Evolutionary conservation across 2,113 vertebrate genomes (phyloP).

Genomic region (Formicarius rufipectus): DNA sequence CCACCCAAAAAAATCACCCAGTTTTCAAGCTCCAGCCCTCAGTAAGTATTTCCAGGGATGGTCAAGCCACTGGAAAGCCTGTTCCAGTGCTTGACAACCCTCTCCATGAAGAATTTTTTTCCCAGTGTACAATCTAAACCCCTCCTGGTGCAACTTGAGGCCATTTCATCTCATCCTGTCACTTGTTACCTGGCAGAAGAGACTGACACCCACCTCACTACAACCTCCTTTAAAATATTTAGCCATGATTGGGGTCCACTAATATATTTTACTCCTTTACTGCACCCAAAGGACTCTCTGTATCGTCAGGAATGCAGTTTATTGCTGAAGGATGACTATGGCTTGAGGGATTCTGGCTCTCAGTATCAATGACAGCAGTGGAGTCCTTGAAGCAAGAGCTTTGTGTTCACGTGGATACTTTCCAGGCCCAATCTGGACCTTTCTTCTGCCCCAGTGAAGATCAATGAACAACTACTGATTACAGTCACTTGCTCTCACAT

Average conservation of each 20-base stretch:
- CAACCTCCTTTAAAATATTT: not conserved
- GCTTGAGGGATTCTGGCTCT: not conserved
- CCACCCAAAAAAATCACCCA: fast-evolving
- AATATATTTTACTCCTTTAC: not conserved
- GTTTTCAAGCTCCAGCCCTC: not conserved
- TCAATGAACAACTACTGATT: not conserved
- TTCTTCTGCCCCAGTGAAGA: not conserved
- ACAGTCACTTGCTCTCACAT: not conserved
- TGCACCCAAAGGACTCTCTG: not conserved
- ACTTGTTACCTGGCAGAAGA: not conserved
- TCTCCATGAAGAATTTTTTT: not conserved
- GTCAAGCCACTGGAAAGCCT: not conserved
- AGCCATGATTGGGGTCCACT: not conserved
- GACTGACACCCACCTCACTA: not conserved
- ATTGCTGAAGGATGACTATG: not conserved
- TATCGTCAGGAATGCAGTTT: not conserved
- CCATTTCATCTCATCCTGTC: not conserved
- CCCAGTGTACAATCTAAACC: not conserved
- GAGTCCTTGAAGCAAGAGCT: not conserved
- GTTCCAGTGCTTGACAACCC: not conserved
- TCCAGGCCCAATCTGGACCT: not conserved
- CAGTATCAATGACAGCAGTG: not conserved
- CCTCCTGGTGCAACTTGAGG: not conserved
- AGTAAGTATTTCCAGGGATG: not conserved
- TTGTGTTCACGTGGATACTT: fast-evolving